These are phyloP conservation scores for Gouania willdenowi DNA, from an alignment of 2,797 vertebrate genomes.

Conservation along the genomic window DNA sequence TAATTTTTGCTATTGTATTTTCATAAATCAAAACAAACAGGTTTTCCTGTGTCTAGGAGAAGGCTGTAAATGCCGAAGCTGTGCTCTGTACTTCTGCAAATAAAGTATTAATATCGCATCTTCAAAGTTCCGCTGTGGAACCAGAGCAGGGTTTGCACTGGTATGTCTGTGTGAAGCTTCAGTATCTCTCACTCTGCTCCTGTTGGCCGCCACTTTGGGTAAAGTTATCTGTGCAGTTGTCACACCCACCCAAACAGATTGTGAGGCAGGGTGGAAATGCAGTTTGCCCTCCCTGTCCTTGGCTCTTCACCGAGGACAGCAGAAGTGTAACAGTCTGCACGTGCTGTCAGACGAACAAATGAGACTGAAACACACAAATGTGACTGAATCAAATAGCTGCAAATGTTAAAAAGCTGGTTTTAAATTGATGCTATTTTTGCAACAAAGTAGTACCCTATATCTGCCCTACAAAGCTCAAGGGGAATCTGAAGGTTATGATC, in stretches of 20 bases:
- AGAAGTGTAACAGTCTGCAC: neutral
- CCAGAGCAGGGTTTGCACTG: slow-evolving; percentile 5
- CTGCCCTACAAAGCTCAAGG: too few species aligned
- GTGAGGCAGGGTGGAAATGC: slow-evolving; percentile 32
- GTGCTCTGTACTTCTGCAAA: neutral
- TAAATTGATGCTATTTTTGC: too few species aligned
- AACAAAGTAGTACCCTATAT: too few species aligned
- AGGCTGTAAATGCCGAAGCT: slow-evolving; percentile 15
- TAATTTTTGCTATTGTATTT: too few species aligned
- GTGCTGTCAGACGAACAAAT: too few species aligned
- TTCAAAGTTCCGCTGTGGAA: slow-evolving; percentile 22
- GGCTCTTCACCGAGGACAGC: slow-evolving; percentile 19
- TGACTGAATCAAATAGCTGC: too few species aligned
- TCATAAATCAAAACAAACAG: too few species aligned
- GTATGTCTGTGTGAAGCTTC: slow-evolving; percentile 39
- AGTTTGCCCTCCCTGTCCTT: slow-evolving; percentile 37
- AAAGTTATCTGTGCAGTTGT: slow-evolving; percentile 67
- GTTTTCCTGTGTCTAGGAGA: too few species aligned
- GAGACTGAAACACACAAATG: too few species aligned
- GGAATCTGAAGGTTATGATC: too few species aligned
- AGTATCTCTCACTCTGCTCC: slow-evolving; percentile 35
- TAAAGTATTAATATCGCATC: slow-evolving; percentile 24
- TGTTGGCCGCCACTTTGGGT: slow-evolving; percentile 34
- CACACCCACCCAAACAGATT: slow-evolving; percentile 38
- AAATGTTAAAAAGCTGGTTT: too few species aligned